phyloP scores from a whole-genome alignment of 2,113 vertebrate genomes.

The Willisornis vidua region DNA sequence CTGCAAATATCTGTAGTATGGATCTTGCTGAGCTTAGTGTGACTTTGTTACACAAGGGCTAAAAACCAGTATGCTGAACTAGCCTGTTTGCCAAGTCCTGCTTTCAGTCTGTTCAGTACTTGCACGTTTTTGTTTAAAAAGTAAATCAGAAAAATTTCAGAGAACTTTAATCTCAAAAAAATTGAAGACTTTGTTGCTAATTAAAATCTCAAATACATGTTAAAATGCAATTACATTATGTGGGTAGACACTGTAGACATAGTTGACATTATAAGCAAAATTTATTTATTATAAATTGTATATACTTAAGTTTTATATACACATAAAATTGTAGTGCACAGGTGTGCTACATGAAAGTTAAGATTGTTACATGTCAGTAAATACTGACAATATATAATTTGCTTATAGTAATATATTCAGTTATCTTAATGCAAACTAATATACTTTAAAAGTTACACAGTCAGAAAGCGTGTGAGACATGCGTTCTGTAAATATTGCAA shows the following conservation, averaged over 20 bases:
- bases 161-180: background rate
- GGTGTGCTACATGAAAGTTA: background rate
- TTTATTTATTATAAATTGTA: background rate
- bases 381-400: background rate
- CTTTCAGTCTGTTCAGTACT: accelerated
- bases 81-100: background rate
- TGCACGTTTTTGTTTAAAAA: background rate
- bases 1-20: background rate
- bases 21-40: background rate
- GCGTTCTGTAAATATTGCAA: background rate
- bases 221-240: background rate
- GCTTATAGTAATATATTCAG: background rate
- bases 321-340: background rate
- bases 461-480: background rate
- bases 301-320: background rate
- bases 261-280: background rate
- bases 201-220: background rate
- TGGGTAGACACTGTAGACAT: background rate
- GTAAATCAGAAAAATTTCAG: background rate
- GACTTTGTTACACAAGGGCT: background rate
- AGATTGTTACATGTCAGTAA: background rate
- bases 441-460: background rate
- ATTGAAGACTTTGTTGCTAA: accelerated
- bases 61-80: background rate
- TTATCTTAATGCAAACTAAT: background rate